phyloP scores from a whole-genome alignment of 2,113 vertebrate genomes.

The Calyptomena viridis region DNA sequence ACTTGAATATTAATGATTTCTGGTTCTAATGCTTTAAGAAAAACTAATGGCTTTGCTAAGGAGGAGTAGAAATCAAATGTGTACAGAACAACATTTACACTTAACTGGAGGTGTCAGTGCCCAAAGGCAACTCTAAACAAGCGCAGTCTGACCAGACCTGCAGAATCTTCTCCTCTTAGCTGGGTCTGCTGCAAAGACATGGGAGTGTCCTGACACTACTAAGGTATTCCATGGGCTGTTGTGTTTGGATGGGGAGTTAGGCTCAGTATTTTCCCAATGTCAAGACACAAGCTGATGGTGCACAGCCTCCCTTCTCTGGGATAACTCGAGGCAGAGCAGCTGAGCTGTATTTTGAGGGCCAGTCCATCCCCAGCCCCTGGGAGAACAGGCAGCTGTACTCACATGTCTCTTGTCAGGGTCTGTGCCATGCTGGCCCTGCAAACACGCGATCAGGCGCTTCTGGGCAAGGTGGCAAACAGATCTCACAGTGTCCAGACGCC shows the following conservation, averaged over 20 bases:
- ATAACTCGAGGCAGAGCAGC: background rate
- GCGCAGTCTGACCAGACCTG: background rate
- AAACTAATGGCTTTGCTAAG: background rate
- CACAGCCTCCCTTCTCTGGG: background rate
- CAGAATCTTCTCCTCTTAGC: background rate
- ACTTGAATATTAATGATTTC: background rate
- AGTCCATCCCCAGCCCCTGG: background rate
- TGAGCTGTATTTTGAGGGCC: background rate
- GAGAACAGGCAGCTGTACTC: slow-evolving; percentile 40
- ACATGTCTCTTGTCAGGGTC: slow-evolving; percentile 92
- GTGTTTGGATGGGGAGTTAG: background rate
- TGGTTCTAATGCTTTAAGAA: background rate
- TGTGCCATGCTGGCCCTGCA: slow-evolving; percentile 92
- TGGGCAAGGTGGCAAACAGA: slow-evolving; percentile 92
- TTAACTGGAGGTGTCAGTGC: background rate
- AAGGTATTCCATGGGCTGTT: background rate
- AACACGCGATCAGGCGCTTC: slow-evolving; percentile 87
- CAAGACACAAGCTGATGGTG: background rate
- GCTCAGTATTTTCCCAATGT: background rate
- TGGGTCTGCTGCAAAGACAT: background rate
- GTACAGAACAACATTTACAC: background rate
- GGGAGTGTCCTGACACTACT: rapidly evolving
- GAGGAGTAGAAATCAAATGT: background rate
- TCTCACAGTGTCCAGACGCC: slow-evolving; percentile 90
- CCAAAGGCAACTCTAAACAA: background rate